Evolutionary conservation across 2,113 vertebrate species (phyloP).

Genomic region (Nannobrachium achirus): DNA sequence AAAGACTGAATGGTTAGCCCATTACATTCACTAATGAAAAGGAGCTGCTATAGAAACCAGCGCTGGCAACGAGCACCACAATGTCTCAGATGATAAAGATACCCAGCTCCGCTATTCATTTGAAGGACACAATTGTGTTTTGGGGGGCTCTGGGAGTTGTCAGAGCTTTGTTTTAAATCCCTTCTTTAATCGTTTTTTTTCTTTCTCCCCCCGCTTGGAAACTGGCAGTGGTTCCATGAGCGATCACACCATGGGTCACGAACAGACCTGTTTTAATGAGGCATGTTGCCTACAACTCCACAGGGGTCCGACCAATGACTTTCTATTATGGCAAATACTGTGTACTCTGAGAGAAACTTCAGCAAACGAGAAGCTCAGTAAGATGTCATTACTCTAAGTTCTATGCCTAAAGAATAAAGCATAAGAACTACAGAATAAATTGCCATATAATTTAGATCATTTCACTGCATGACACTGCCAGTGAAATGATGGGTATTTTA

Average conservation of each 20-base stretch:
- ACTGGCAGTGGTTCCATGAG: constrained; percentile 33
- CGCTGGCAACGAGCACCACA: constrained; percentile 1
- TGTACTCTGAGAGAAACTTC: constrained; percentile 7
- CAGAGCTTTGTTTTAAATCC: constrained; percentile 43
- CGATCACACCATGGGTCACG: constrained; percentile 43
- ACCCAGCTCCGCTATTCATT: constrained; percentile 16
- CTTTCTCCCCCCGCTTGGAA: constrained; percentile 29
- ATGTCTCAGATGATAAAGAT: not conserved
- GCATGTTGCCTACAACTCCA: constrained; percentile 40
- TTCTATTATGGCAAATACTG: constrained; percentile 18
- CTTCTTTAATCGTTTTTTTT: constrained; percentile 40
- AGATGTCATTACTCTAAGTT: constrained; percentile 6
- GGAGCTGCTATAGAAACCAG: constrained; percentile 8
- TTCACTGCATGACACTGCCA: too few species aligned
- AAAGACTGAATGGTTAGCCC: constrained; percentile 16
- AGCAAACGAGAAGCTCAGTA: constrained; percentile 15
- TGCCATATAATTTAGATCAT: too few species aligned
- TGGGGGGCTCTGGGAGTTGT: constrained; percentile 36
- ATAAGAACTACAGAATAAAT: too few species aligned
- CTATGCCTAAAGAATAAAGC: not conserved
- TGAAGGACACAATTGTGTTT: constrained; percentile 44
- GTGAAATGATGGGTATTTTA: too few species aligned
- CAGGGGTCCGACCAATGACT: constrained; percentile 25
- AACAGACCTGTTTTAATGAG: constrained; percentile 61
- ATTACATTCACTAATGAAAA: not conserved